A percentile compares a stretch with the other conserved stretches of the same genome.
phyloP scores from a whole-genome alignment of 2,888 invertebrate species.

The Pseudococcus longispinus region DNA sequence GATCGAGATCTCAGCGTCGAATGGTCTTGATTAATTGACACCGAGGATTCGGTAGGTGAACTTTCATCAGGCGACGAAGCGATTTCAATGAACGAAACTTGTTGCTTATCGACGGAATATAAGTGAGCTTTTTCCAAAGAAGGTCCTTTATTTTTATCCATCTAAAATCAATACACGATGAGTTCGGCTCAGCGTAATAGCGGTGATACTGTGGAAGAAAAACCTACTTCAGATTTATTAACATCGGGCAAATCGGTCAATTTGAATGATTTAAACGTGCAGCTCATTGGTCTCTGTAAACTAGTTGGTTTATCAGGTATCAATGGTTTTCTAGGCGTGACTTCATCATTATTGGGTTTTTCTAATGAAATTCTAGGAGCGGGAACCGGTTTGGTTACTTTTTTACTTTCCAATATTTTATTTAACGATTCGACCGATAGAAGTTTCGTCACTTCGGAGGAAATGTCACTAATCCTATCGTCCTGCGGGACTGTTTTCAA shows the following conservation, averaged over 20 bases:
- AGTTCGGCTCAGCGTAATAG: background rate
- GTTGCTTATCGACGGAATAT: conserved; percentile 77
- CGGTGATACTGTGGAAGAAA: background rate
- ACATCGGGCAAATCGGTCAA: conserved; percentile 60
- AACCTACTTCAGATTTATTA: conserved; percentile 62
- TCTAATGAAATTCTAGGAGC: conserved; percentile 66
- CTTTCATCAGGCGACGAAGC: conserved; percentile 60
- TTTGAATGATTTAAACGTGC: conserved; percentile 63
- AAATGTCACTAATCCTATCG: background rate
- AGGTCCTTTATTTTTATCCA: conserved; percentile 59
- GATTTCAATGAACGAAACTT: conserved; percentile 74
- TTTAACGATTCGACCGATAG: conserved; percentile 24
- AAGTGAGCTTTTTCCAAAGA: conserved; percentile 74
- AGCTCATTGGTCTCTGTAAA: conserved; percentile 66
- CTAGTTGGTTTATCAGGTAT: conserved; percentile 82
- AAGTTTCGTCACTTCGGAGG: conserved; percentile 17
- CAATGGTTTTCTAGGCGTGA: conserved; percentile 71
- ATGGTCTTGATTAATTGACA: conserved; percentile 32
- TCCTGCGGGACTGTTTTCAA: background rate
- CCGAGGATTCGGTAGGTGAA: background rate
- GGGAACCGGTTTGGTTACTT: conserved; percentile 64
- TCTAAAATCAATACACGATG: background rate
- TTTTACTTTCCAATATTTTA: conserved; percentile 50
- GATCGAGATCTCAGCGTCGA: conserved; percentile 24
- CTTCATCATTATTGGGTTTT: conserved; percentile 58